Evolutionary conservation across 2,797 vertebrate genomes (phyloP), one percentile per base, ranked within the genome.

Genomic region (Kryptolebias ocellatus): DNA sequence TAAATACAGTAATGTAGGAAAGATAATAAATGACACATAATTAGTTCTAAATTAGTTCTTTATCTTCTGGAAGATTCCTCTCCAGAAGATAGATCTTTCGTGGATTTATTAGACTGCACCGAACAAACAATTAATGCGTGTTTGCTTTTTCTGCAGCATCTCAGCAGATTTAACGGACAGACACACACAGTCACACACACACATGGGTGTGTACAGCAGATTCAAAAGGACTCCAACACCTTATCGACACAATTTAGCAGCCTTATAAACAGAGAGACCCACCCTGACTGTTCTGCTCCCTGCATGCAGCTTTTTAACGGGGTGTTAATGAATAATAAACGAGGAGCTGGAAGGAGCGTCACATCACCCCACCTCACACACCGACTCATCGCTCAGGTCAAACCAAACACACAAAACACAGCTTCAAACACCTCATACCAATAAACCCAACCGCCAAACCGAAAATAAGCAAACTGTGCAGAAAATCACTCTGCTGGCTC

Each of bases 251-350:
- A 62, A 4, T 5, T 16, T 46, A 46, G n/a, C 16, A 46, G 1
- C 6, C 34, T 8, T 37, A 8, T 37, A 37, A 37, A 37, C 50
- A 62, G 29, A 0, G 12, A 60, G 67, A 76, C 80, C 80, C 83
- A 31, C 77, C 72, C 80, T 64, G 16, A 42, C 28, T 63, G 42
- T 28, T 18, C 62, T 55, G 8, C 39, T 27, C 46, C 64, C 68
- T 45, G 42, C 60, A 54, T 57, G 44, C 61, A 72, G 63, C 55
- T 60, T 74, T 75, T 76, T 50, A 63, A 78, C 17, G 60, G 50
- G 67, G 53, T 57, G 70, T 56, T 79, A 64, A 88, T 91, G 69
- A 86, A 88, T 87, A 81, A 87, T 80, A 18, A 80, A 85, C 64
- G 74, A 84, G 63, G 53, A 60, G 70, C 81, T 78, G 83, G 51